phyloP scores from a whole-genome alignment of 2,888 invertebrate genomes.

The Limnephilus lunatus region DNA sequence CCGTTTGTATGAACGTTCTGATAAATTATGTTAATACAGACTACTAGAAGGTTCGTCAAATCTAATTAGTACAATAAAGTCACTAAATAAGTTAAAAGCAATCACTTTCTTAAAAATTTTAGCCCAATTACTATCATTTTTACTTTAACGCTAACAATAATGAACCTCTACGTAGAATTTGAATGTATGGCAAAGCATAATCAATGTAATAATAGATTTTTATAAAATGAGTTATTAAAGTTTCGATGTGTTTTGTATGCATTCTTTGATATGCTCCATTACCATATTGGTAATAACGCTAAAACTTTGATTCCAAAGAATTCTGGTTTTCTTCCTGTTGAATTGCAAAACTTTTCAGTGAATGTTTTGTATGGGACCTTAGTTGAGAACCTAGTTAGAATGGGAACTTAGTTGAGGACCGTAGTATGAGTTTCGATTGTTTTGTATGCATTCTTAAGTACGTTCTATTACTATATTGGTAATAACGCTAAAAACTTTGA shows the following conservation, averaged over 20 bases:
- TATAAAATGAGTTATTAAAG: not conserved
- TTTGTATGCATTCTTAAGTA: not conserved
- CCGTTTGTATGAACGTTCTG: not conserved
- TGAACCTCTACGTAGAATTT: not conserved
- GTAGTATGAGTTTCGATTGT: not conserved
- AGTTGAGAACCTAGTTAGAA: too few relatives aligned
- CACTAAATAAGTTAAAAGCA: not conserved
- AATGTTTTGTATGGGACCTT: too few relatives aligned
- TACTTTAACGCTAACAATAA: not conserved
- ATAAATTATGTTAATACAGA: not conserved
- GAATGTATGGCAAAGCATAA: not conserved
- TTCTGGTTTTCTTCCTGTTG: not conserved
- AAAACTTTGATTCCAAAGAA: not conserved
- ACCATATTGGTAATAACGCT: not conserved
- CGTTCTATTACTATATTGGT: not conserved
- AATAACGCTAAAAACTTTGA: not conserved
- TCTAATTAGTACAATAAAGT: not conserved
- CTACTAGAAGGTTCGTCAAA: not conserved
- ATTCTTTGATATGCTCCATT: too few relatives aligned
- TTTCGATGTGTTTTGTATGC: not conserved
- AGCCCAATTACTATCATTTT: not conserved
- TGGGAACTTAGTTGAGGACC: too few relatives aligned
- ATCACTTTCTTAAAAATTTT: not conserved
- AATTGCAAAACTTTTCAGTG: not conserved
- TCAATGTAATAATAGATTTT: not conserved